Evolutionary conservation across 2,888 invertebrate species (phyloP).

Genomic region (Drosophila borealis): DNA sequence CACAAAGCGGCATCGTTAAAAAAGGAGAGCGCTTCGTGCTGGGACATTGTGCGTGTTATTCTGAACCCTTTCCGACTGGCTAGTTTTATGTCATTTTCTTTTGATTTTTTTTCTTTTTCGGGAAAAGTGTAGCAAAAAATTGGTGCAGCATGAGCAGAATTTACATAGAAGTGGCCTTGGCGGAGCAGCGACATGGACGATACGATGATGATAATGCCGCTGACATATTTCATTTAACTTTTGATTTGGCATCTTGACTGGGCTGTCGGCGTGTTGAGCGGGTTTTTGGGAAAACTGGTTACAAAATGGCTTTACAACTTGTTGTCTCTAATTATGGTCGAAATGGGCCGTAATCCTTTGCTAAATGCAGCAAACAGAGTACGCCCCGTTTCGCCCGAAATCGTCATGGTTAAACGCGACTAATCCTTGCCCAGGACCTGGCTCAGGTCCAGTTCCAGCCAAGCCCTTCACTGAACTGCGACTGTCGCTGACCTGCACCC

Average conservation of each 20-base stretch:
- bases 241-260: constrained; percentile 73
- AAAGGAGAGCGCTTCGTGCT: constrained; percentile 71
- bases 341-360: constrained; percentile 78
- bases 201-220: constrained; percentile 8
- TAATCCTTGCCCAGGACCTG: constrained; percentile 67
- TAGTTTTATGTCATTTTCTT: constrained; percentile 38
- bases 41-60: constrained; percentile 34
- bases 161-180: constrained; percentile 73
- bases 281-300: constrained; percentile 7
- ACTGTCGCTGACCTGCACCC: constrained; percentile 39
- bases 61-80: constrained; percentile 26
- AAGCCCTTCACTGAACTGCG: constrained; percentile 36
- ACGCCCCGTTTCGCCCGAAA: constrained; percentile 66
- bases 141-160: constrained; percentile 53
- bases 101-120: not conserved
- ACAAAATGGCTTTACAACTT: constrained; percentile 82
- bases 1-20: constrained; percentile 68
- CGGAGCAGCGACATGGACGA: not conserved
- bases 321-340: constrained; percentile 84
- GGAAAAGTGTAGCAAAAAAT: constrained; percentile 73
- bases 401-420: constrained; percentile 74
- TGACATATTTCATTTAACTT: constrained; percentile 71
- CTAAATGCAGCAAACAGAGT: constrained; percentile 67
- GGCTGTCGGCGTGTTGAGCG: constrained; percentile 25
- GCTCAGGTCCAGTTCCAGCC: not conserved